These are phyloP conservation scores for Tipula confusa DNA, from an alignment of 2,888 invertebrate species.

Conservation along the genomic window DNA sequence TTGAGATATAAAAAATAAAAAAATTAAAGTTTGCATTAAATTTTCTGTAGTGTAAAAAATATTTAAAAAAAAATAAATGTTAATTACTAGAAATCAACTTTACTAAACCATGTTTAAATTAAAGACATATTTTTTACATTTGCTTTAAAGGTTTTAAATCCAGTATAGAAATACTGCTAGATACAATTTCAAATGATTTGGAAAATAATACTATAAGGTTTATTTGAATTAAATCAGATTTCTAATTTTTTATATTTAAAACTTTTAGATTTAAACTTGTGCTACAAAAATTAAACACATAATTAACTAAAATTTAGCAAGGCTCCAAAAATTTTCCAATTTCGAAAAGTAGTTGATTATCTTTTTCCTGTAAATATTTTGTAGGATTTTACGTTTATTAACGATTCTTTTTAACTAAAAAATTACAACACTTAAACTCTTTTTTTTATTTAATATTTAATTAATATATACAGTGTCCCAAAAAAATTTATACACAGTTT, in stretches of 20 bases:
- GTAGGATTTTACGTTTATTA: too few relatives aligned
- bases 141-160: constrained; percentile 73
- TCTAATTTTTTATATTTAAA: constrained; percentile 68
- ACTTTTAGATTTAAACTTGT: constrained; percentile 68
- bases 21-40: too few relatives aligned
- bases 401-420: too few relatives aligned
- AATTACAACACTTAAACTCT: too few relatives aligned
- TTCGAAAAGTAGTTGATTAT: constrained; percentile 63
- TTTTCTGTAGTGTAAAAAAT: too few relatives aligned
- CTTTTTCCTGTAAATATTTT: constrained; percentile 60
- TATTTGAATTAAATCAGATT: constrained; percentile 57
- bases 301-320: constrained; percentile 71
- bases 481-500: too few relatives aligned
- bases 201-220: constrained; percentile 76
- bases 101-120: not conserved
- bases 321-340: constrained; percentile 83
- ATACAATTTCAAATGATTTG: constrained; percentile 62
- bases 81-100: too few relatives aligned
- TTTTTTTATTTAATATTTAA: too few relatives aligned
- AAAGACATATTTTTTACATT: constrained; percentile 61
- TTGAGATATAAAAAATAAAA: too few relatives aligned
- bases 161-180: constrained; percentile 70
- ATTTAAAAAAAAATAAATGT: too few relatives aligned
- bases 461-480: too few relatives aligned
- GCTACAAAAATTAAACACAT: constrained; percentile 70